Conservation (phyloP, 2,113 vertebrate species). For the Sardina pilchardus region DNA sequence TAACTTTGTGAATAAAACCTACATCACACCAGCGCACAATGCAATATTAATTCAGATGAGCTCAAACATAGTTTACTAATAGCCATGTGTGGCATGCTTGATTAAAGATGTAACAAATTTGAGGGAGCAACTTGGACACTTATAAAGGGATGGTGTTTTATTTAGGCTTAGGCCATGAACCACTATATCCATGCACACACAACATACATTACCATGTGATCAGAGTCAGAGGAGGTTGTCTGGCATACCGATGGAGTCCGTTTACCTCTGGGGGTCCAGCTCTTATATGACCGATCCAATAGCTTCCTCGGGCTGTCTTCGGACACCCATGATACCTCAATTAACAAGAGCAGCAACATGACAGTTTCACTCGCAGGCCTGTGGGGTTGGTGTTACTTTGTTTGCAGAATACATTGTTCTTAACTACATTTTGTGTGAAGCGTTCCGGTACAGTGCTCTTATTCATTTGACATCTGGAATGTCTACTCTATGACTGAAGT, state of each 20-base stretch:
- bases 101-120: too few species aligned
- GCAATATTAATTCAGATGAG: neutral
- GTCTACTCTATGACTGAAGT: neutral
- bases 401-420: neutral
- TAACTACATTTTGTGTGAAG: neutral
- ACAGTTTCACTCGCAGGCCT: neutral
- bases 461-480: neutral
- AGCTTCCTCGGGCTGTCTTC: neutral
- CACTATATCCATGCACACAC: neutral
- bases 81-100: too few species aligned
- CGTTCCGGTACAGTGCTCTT: neutral
- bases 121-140: too few species aligned
- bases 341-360: neutral
- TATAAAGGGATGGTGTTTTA: neutral
- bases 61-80: neutral
- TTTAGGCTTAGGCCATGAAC: neutral
- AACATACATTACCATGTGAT: conserved; percentile 22
- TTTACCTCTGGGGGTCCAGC: conserved; percentile 21
- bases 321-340: neutral
- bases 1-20: neutral
- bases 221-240: conserved; percentile 38
- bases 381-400: neutral
- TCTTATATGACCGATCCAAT: neutral
- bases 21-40: neutral
- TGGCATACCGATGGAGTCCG: conserved; percentile 27